These are phyloP conservation scores for Cistogaster globosa DNA, from an alignment of 2,888 invertebrate species.

Conservation along the genomic window DNA sequence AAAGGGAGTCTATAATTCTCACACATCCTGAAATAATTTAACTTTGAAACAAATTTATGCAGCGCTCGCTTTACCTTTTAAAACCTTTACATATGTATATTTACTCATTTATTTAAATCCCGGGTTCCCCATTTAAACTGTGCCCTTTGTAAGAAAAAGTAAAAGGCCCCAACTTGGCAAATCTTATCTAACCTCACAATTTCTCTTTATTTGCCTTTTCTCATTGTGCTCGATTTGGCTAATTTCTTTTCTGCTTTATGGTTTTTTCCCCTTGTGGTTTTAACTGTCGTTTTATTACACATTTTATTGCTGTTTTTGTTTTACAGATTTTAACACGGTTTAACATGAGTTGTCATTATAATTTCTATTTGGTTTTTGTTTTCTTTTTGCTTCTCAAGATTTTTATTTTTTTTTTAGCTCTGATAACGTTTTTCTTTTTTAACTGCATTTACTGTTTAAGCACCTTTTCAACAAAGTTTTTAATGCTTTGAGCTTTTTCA, in stretches of 20 bases:
- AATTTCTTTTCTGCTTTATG: not conserved
- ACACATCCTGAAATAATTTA: too few relatives aligned
- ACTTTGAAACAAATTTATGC: too few relatives aligned
- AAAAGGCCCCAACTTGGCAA: too few relatives aligned
- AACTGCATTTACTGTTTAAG: not conserved
- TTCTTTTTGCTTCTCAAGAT: not conserved
- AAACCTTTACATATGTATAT: too few relatives aligned
- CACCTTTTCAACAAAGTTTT: not conserved
- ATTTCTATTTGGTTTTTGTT: slow-evolving; percentile 20
- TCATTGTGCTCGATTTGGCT: too few relatives aligned
- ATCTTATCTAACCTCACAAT: too few relatives aligned
- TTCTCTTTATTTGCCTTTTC: too few relatives aligned
- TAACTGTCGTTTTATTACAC: slow-evolving; percentile 7
- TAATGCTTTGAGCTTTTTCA: not conserved
- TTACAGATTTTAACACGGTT: not conserved
- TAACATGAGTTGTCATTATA: slow-evolving; percentile 27
- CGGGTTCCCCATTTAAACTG: too few relatives aligned
- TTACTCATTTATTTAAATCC: too few relatives aligned
- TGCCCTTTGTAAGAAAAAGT: too few relatives aligned
- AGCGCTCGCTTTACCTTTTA: too few relatives aligned
- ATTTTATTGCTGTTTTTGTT: not conserved
- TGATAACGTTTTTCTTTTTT: slow-evolving; percentile 47
- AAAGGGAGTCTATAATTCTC: too few relatives aligned
- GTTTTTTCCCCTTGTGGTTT: not conserved
- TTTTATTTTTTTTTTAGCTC: slow-evolving; percentile 43